Percentiles rank a stretch among this genome's conserved stretches.
phyloP scores from a whole-genome alignment of 2,888 invertebrate species.

The Leucophora obtusa region DNA sequence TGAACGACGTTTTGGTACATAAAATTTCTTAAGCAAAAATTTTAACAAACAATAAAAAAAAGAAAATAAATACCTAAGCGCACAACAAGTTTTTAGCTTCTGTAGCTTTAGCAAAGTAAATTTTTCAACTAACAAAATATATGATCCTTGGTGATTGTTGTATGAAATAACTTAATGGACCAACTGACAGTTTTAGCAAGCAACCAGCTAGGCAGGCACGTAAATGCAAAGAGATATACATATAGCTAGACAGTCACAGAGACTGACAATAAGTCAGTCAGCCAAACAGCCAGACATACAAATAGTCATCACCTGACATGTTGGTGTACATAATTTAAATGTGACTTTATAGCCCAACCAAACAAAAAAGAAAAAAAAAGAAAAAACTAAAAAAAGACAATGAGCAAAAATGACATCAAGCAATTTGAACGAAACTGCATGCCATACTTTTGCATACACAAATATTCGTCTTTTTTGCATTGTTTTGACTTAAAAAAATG shows the following conservation, averaged over 20 bases:
- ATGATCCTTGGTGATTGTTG: slow-evolving; percentile 3
- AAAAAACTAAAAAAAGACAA: neutral
- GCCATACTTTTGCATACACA: slow-evolving; percentile 4
- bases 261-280: neutral
- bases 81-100: neutral
- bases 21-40: neutral
- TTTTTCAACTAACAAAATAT: slow-evolving; percentile 15
- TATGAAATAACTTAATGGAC: slow-evolving; percentile 37
- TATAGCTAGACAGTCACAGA: neutral
- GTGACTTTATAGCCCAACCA: neutral
- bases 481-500: neutral
- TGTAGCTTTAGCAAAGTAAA: neutral
- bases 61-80: slow-evolving; percentile 2
- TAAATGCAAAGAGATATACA: neutral
- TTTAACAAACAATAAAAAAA: neutral
- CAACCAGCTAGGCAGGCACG: neutral
- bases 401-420: neutral
- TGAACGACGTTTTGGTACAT: neutral
- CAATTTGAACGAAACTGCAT: slow-evolving; percentile 4
- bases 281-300: neutral
- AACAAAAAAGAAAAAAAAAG: neutral
- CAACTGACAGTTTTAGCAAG: slow-evolving; percentile 13
- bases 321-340: slow-evolving; percentile 13
- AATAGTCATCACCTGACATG: slow-evolving; percentile 22
- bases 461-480: slow-evolving; percentile 4